Conservation (phyloP, 2,797 vertebrate genomes). For the Eleutherodactylus coqui region DNA sequence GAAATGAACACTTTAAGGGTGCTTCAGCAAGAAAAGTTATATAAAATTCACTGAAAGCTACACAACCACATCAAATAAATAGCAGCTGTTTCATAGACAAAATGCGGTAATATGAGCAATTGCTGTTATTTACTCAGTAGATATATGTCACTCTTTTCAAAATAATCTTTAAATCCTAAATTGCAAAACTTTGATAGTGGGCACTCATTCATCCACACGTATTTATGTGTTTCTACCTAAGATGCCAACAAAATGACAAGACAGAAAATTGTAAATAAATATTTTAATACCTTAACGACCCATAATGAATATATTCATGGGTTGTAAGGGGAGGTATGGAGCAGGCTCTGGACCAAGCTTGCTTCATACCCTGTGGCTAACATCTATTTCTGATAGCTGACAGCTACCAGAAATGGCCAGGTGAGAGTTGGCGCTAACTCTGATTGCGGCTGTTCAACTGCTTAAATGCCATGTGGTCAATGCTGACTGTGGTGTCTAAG, state of each 20-base stretch:
- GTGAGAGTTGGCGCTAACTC: too few relatives aligned
- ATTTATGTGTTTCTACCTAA: not conserved
- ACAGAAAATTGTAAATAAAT: not conserved
- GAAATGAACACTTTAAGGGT: not conserved
- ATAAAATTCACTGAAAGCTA: not conserved
- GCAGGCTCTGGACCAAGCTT: too few relatives aligned
- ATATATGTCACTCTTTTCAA: not conserved
- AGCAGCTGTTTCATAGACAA: not conserved
- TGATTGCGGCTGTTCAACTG: too few relatives aligned
- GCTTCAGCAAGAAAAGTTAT: not conserved
- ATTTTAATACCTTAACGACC: too few relatives aligned
- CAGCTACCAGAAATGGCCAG: too few relatives aligned
- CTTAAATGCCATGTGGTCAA: too few relatives aligned
- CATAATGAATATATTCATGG: too few relatives aligned
- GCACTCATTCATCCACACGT: not conserved
- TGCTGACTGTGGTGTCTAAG: too few relatives aligned
- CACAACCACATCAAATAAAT: not conserved
- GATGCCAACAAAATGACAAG: not conserved
- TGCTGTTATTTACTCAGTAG: slow-evolving; percentile 12
- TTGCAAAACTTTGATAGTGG: not conserved
- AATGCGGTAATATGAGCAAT: not conserved
- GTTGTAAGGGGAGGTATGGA: too few relatives aligned
- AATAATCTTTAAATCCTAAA: not conserved
- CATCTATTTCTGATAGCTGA: too few relatives aligned
- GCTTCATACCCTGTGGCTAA: too few relatives aligned